Evolutionary conservation across 2,113 vertebrate species (phyloP).

Genomic region (Otis tarda): DNA sequence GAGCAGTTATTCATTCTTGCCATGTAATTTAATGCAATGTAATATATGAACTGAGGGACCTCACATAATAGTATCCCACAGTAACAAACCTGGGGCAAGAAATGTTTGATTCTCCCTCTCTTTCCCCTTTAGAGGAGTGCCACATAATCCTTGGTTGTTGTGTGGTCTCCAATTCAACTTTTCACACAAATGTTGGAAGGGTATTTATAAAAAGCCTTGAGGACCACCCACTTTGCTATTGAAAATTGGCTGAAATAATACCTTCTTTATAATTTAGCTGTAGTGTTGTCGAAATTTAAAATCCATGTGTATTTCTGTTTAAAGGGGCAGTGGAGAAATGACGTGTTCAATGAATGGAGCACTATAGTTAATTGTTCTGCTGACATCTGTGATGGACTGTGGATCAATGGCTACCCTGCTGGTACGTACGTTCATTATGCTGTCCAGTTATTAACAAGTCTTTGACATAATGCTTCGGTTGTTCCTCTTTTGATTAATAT

Average conservation of each 20-base stretch:
- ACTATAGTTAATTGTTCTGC: constrained; percentile 67
- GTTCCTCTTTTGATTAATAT: constrained; percentile 37
- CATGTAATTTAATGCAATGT: constrained; percentile 18
- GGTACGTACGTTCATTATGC: constrained; percentile 61
- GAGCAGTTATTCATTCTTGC: constrained; percentile 16
- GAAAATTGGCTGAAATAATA: constrained; percentile 66
- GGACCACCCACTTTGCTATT: constrained; percentile 73
- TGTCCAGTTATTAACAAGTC: constrained; percentile 18
- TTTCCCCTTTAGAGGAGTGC: constrained; percentile 14
- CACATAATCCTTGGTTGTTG: constrained; percentile 62
- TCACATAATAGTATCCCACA: constrained; percentile 52
- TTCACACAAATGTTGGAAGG: constrained; percentile 64
- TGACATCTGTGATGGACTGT: constrained; percentile 70
- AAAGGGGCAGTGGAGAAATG: constrained; percentile 76
- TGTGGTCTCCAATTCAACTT: constrained; percentile 68
- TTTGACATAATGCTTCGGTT: constrained; percentile 16
- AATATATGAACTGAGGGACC: constrained; percentile 16
- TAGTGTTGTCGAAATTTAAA: constrained; percentile 47
- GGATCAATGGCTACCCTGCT: constrained; percentile 71
- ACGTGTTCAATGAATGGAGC: constrained; percentile 67
- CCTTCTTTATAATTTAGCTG: constrained; percentile 53
- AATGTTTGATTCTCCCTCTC: constrained; percentile 37
- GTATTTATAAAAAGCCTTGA: constrained; percentile 62
- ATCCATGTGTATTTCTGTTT: constrained; percentile 37
- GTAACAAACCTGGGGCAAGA: constrained; percentile 48